Conservation (phyloP, 2,888 invertebrate species). For the Sisyra terminalis region DNA sequence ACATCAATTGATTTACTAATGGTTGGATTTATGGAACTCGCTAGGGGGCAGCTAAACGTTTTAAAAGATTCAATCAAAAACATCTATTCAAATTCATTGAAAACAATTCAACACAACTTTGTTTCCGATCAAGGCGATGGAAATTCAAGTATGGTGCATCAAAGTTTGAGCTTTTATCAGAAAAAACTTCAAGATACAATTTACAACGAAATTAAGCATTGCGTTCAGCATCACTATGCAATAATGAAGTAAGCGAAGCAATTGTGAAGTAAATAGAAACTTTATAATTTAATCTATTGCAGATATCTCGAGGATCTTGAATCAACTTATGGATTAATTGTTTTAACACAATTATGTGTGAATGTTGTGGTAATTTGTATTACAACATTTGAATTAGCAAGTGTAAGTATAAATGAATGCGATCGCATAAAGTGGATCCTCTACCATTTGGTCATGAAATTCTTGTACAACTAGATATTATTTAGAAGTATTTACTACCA, state of each 20-base stretch:
- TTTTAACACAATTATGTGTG: conserved; percentile 27
- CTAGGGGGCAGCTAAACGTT: background rate
- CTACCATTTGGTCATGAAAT: too few relatives aligned
- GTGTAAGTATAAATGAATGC: conserved; percentile 27
- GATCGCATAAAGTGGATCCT: too few relatives aligned
- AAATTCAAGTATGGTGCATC: too few relatives aligned
- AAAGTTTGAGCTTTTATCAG: too few relatives aligned
- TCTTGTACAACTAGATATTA: too few relatives aligned
- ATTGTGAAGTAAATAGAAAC: too few relatives aligned
- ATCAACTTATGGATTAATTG: conserved; percentile 22
- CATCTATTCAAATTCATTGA: too few relatives aligned
- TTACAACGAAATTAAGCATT: conserved; percentile 13
- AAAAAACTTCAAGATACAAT: conserved; percentile 4
- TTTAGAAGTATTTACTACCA: too few relatives aligned
- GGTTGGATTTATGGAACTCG: background rate
- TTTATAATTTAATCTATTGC: conserved; percentile 7
- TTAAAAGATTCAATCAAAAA: background rate
- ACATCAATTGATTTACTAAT: background rate
- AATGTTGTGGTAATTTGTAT: conserved; percentile 31
- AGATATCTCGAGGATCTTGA: conserved; percentile 25
- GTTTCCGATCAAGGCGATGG: too few relatives aligned
- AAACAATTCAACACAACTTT: too few relatives aligned
- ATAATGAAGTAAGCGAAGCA: conserved; percentile 17
- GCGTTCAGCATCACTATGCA: conserved; percentile 18
- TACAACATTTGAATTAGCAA: conserved; percentile 30